Base-by-base conservation (phyloP, 2,888 invertebrate genomes). In the Phyllotreta striolata region DNA sequence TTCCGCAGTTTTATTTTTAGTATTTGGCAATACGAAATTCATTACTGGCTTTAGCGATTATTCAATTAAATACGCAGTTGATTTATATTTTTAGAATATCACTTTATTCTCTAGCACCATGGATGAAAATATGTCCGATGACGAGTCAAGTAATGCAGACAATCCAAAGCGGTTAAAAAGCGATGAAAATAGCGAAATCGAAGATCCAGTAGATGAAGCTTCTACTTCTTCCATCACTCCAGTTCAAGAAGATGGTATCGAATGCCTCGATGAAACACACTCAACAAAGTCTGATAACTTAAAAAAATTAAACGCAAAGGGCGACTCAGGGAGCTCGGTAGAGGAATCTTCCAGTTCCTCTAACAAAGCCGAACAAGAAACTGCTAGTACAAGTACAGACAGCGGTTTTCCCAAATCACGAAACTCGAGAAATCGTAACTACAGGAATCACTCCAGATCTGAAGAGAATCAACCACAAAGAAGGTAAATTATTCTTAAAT, bases 161-260 rank as follows among this genome's bases (percentile, higher is more conserved):
- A 72, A 70, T 47, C 70, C 68, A 10, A 79, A 80, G 72, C 73
- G 79, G 46, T 67, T 79, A 44, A 78, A 77, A 71, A 78, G 76
- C 55, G 76, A 74, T 24, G 24, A 24, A 24, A 24, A 24, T 4
- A 14, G 6, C 12, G 44, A n/a, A 7, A 6, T 14, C 57, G 65
- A 62, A 7, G 51, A 40, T 39, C 54, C 60, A 34, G 58, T 67
- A 51, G 69, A 74, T 51, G 74, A 75, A 51, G 72, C 70, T 41
- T 74, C 73, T 35, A 74, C 63, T 43, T 73, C 73, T 10, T 73
- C 74, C 4, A 75, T 70, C 62, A 68, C 62, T 51, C 66, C 66
- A 10, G 72, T 72, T 60, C 71, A 73, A 64, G 75, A 75, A 63
- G 24, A 24, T 24, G 24, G 24, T 3, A 24, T 3, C 4, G 24